Evolutionary conservation across 2,888 invertebrate genomes (phyloP).

Genomic region (Tiliacea aurago): DNA sequence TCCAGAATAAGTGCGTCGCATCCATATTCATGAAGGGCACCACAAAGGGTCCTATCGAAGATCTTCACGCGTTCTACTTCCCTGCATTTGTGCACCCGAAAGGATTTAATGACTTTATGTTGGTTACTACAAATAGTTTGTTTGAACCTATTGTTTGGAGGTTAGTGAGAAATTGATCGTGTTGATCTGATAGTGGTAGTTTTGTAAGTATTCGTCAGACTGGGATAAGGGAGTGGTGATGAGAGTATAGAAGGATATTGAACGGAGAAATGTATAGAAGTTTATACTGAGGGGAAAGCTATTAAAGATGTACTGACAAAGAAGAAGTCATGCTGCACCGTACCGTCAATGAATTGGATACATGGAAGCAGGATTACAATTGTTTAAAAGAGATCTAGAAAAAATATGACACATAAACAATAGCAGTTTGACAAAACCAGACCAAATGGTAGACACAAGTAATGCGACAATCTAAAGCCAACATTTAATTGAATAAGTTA

Average conservation of each 20-base stretch:
- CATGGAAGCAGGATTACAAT: neutral
- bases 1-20: conserved; percentile 55
- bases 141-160: conserved; percentile 48
- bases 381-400: neutral
- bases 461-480: neutral
- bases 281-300: neutral
- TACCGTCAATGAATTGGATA: neutral
- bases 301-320: neutral
- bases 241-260: neutral
- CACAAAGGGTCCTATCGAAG: conserved; percentile 62
- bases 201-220: neutral
- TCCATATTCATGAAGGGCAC: conserved; percentile 65
- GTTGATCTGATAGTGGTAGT: conserved; percentile 25
- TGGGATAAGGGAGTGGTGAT: neutral
- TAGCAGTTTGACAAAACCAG: neutral
- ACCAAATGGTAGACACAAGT: neutral
- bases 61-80: conserved; percentile 73
- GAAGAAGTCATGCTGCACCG: too few species aligned
- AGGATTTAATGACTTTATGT: conserved; percentile 69
- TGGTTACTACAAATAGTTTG: conserved; percentile 53
- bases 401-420: neutral
- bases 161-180: conserved; percentile 41
- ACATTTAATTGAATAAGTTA: neutral
- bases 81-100: conserved; percentile 63
- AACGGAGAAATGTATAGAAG: neutral